phyloP scores from a whole-genome alignment of 2,797 vertebrate species.

The Anabas testudineus region DNA sequence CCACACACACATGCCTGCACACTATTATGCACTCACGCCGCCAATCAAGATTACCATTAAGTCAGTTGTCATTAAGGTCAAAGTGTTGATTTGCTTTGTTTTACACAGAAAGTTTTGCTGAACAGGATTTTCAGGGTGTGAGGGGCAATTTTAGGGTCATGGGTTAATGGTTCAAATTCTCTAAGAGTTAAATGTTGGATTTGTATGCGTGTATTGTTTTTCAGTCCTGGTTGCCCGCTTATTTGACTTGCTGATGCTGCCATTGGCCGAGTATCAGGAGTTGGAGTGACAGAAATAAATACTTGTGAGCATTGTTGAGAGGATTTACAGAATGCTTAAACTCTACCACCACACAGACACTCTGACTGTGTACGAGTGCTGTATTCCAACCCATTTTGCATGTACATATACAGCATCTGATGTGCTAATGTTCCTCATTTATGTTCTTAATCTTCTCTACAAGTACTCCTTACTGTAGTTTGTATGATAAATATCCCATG shows the following conservation, averaged over 20 bases:
- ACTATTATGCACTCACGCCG: background rate
- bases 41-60: conserved; percentile 37
- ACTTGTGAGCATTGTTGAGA: conserved; percentile 8
- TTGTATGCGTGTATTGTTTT: background rate
- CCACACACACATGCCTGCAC: conserved; percentile 23
- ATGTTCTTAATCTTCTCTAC: background rate
- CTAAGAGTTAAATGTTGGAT: no score
- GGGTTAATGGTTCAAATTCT: background rate
- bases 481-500: background rate
- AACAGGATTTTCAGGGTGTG: conserved; percentile 5
- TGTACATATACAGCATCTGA: background rate
- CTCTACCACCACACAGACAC: background rate
- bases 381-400: conserved; percentile 5
- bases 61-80: conserved; percentile 25
- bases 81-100: conserved; percentile 23
- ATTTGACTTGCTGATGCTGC: conserved; percentile 48
- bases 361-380: background rate
- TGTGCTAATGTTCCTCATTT: background rate
- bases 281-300: conserved; percentile 20
- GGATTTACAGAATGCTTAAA: conserved; percentile 10
- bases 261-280: background rate
- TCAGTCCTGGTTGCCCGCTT: background rate
- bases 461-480: background rate
- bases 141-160: background rate
- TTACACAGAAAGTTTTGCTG: conserved; percentile 19